Base-by-base conservation (phyloP, 2,113 vertebrate species). In the Sitta europaea region DNA sequence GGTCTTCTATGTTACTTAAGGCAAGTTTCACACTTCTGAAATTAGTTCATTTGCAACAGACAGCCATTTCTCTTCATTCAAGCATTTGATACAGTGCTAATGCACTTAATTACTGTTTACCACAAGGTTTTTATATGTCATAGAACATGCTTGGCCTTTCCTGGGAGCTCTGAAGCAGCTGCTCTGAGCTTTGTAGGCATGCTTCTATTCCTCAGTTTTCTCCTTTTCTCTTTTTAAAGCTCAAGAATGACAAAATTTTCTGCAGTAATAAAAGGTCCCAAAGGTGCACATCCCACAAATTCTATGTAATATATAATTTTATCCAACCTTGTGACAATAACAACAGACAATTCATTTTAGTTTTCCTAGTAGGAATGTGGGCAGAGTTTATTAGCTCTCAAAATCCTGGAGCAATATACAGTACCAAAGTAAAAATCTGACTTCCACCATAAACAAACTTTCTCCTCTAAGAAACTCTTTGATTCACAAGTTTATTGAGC, bases 271-370 rank as follows among this genome's bases (percentile, higher is more conserved):
- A 78, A 72, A 77, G 45, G 5, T 3, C 14, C 33, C 45, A 76
- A 18, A 79, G 4, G 29, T 74, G 10, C 6, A 21, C 33, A 87
- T 36, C 33, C 29, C 8, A 47, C 27, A 88, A 76, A 83, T 67
- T 66, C 33, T n/a, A n/a, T 8, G 8, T 62, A 33, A 90, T 88
- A 81, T 33, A 61, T 4, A 17, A 47, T 25, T 88, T 94, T 63
- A 81, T 54, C 36, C 43, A 87, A 40, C 10, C 3, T 68, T 33
- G 12, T 63, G 68, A 67, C 29, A 81, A 68, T 54, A 75, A 61
- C 0, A 0, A 67, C 23, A 63, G 38, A 78, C 58, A 13, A 85
- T 40, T 63, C 0, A 11, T 77, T 87, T 89, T 61, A 13, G 2
- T 84, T 89, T 81, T 94, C 22, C 20, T 80, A n/a, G 45, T 35